phyloP scores from a whole-genome alignment of 37 sponge, comb jelly and placozoan genomes.

The Cladorhizidae sp. region DNA sequence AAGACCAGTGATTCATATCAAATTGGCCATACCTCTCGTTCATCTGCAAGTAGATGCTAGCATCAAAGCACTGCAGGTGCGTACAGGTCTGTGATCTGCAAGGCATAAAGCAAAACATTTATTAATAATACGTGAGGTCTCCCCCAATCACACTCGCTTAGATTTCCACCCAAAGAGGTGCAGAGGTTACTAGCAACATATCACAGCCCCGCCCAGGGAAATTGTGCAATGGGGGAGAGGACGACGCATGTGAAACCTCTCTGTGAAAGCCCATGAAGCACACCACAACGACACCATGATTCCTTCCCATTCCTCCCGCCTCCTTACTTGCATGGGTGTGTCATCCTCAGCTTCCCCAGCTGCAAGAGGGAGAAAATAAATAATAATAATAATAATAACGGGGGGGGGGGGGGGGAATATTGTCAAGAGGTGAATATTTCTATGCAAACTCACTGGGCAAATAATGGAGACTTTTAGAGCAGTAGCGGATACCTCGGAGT shows the following conservation, averaged over 20 bases:
- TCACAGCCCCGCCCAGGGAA: too few species aligned
- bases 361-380: conserved; percentile 20
- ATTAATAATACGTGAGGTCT: background rate
- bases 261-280: too few species aligned
- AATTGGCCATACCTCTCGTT: conserved; percentile 72
- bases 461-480: conserved; percentile 84
- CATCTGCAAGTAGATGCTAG: conserved; percentile 86
- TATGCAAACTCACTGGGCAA: conserved; percentile 78
- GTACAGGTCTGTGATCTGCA: conserved; percentile 67
- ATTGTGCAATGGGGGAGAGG: too few species aligned
- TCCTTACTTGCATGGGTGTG: conserved; percentile 71
- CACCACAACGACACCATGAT: too few species aligned
- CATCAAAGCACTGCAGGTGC: conserved; percentile 98
- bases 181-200: too few species aligned
- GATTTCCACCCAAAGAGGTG: too few species aligned
- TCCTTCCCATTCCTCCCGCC: background rate
- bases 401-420: background rate
- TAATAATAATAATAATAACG: background rate
- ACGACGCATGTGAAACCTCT: too few species aligned
- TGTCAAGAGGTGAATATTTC: background rate
- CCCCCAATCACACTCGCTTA: too few species aligned
- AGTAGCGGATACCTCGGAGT: conserved; percentile 84
- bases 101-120: background rate
- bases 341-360: conserved; percentile 87
- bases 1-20: background rate